Evolutionary conservation across 2,113 vertebrate genomes (phyloP), one percentile per base, ranked within the genome.

Genomic region (Aviceda subcristata): DNA sequence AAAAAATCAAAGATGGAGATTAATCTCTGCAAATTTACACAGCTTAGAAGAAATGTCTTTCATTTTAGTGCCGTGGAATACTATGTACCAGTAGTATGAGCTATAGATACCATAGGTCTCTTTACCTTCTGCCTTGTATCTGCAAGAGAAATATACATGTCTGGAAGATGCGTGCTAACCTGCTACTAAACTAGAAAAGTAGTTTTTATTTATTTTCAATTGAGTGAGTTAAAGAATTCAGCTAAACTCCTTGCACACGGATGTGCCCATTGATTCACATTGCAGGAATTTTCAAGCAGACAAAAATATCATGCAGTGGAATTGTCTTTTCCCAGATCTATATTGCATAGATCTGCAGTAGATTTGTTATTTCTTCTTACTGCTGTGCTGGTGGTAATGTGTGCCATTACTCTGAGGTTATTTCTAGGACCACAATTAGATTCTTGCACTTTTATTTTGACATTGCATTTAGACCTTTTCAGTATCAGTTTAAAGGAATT

Each of bases 1-100:
- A 89, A 39, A 60, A 92, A 74, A 60, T 59, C 57, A 76, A 76
- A 94, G 18, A 79, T 84, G 41, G 68, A 94, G 60, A 96, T 75
- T 86, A 95, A 91, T 89, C 71, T 94, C 79, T 92, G 57, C 48
- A 93, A 94, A 94, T 93, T 83, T 56, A 79, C 55, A 90, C 50
- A 74, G 59, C 10, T 90, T 76, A 80, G 77, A 73, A 93, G 67
- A 97, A 91, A 60, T 38, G 9, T 30, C 71, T 85, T 94, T 83
- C 71, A 69, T 38, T 64, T 93, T 63, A 92, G 59, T 94, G 91
- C 30, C 23, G 13, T 66, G 59, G 60, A 88, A 80, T 68, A 41
- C 15, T 64, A 13, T 6, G 6, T 57, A 63, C 36, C 53, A 73
- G 30, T 34, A 93, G 13, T 19, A 53, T 9, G 60, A 96, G 38